Conservation (phyloP, 2,113 vertebrate genomes). For the Aythya baeri region DNA sequence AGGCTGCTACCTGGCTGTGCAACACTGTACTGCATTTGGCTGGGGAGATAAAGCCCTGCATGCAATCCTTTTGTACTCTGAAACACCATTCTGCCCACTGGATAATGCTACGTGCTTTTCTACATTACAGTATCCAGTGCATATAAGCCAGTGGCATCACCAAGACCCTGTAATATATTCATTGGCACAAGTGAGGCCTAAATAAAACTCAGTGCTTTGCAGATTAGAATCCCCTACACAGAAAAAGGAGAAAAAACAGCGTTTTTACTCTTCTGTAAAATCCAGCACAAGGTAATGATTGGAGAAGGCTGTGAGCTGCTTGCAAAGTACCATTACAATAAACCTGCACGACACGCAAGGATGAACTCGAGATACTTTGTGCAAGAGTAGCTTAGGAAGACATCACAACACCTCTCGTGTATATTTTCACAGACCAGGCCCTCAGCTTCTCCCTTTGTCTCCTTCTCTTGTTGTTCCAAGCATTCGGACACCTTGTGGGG, state of each 20-base stretch:
- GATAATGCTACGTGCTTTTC: background rate
- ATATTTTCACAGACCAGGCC: background rate
- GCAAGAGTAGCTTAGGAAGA: background rate
- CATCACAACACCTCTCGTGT: background rate
- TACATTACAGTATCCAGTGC: background rate
- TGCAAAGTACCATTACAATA: background rate
- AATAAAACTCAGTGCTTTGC: background rate
- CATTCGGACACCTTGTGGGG: background rate
- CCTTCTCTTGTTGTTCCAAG: background rate
- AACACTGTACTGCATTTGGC: background rate
- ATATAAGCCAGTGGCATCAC: background rate
- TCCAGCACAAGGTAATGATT: background rate
- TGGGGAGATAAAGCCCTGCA: background rate
- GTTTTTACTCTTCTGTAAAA: background rate
- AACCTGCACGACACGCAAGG: background rate
- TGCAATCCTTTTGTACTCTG: background rate
- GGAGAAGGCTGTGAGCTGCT: background rate
- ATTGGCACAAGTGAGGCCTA: background rate
- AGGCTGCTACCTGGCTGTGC: background rate
- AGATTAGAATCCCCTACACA: background rate
- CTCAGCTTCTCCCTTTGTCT: background rate
- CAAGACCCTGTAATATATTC: accelerated
- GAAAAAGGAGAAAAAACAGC: background rate
- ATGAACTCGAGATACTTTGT: background rate
- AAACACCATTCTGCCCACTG: background rate